Evolutionary conservation across 2,888 invertebrate species (phyloP).

Genomic region (Mythimna pallens): DNA sequence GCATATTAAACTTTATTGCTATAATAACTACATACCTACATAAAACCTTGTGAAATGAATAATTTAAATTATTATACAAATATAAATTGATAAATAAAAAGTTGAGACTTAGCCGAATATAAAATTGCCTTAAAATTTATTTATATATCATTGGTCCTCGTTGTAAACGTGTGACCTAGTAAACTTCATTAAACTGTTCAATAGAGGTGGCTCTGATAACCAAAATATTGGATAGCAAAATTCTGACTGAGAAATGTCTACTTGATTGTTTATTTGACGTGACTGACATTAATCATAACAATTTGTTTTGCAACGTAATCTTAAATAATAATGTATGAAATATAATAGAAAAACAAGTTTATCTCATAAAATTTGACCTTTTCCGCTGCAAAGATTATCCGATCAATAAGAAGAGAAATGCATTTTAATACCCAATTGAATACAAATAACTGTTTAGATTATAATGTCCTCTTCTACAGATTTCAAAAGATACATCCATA

Average conservation of each 20-base stretch:
- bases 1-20: not conserved
- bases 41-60: not conserved
- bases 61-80: not conserved
- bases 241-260: not conserved
- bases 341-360: slow-evolving; percentile 22
- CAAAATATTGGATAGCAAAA: slow-evolving; percentile 1
- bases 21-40: not conserved
- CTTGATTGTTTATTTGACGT: slow-evolving; percentile 7
- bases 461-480: not conserved
- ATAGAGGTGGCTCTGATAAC: slow-evolving; percentile 10
- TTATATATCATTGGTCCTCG: slow-evolving; percentile 1
- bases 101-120: not conserved
- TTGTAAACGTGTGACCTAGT: not conserved
- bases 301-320: not conserved
- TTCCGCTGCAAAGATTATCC: slow-evolving; percentile 1
- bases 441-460: slow-evolving; percentile 14
- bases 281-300: slow-evolving; percentile 1
- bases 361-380: slow-evolving; percentile 18
- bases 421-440: not conserved
- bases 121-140: not conserved
- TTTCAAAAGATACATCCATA: not conserved
- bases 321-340: not conserved
- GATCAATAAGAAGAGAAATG: not conserved
- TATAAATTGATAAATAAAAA: not conserved
- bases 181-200: slow-evolving; percentile 10